Evolutionary conservation across 2,113 vertebrate species (phyloP).

Genomic region (Rhinoderma darwinii): DNA sequence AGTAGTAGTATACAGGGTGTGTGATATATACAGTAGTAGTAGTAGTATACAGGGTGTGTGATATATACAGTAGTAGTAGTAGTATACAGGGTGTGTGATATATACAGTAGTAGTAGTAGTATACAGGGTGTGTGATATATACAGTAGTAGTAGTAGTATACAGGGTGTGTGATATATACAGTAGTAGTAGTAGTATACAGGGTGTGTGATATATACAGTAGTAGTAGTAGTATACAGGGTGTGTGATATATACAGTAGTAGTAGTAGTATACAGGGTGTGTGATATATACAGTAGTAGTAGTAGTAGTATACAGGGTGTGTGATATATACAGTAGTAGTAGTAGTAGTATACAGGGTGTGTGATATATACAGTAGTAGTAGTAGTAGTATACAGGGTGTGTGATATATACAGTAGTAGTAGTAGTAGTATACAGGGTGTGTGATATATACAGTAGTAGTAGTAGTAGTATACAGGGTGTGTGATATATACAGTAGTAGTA

Average conservation of each 20-base stretch:
- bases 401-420: background rate
- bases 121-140: background rate
- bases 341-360: background rate
- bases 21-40: background rate
- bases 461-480: background rate
- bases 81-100: background rate
- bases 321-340: background rate
- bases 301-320: background rate
- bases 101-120: background rate
- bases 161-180: background rate
- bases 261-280: background rate
- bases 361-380: background rate
- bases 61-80: background rate
- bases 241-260: background rate
- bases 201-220: background rate
- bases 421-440: background rate
- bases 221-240: conserved; percentile 11
- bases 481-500: background rate
- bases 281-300: background rate
- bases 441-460: background rate
- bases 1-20: background rate
- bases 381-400: background rate
- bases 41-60: background rate
- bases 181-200: conserved; percentile 7
- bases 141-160: background rate